Evolutionary conservation across 2,888 invertebrate genomes (phyloP).

Genomic region (Leucoma salicis): DNA sequence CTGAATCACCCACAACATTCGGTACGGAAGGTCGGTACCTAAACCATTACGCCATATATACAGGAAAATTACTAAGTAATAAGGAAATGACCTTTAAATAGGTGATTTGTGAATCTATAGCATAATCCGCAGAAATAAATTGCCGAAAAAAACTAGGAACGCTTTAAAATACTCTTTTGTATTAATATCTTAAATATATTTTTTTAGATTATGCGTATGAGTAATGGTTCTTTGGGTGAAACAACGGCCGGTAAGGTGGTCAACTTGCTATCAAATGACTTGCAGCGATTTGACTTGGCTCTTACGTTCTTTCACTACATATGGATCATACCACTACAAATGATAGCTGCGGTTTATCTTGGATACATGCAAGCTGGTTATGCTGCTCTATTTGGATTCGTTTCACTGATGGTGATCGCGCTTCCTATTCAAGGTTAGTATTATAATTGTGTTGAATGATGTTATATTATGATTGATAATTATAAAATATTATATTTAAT

Average conservation of each 20-base stretch:
- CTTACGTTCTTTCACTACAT: slow-evolving; percentile 88
- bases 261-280: slow-evolving; percentile 93
- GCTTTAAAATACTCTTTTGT: no score
- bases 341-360: slow-evolving; percentile 85
- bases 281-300: slow-evolving; percentile 91
- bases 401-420: slow-evolving; percentile 84
- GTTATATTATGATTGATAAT: no score
- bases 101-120: no score
- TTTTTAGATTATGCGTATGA: slow-evolving; percentile 77
- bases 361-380: slow-evolving; percentile 86
- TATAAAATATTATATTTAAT: no score
- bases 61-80: no score
- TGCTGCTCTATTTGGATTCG: slow-evolving; percentile 86
- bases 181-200: no score
- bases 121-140: no score
- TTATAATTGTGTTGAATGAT: neutral
- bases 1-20: no score
- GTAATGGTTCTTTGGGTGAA: slow-evolving; percentile 85
- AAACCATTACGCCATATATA: no score
- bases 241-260: slow-evolving; percentile 94
- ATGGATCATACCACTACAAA: slow-evolving; percentile 89
- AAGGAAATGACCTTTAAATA: no score
- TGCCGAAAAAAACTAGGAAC: no score
- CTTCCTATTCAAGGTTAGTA: slow-evolving; percentile 88
- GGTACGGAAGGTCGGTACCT: no score